Evolutionary conservation across 2,888 invertebrate species (phyloP).

Genomic region (Portevinia maculata): DNA sequence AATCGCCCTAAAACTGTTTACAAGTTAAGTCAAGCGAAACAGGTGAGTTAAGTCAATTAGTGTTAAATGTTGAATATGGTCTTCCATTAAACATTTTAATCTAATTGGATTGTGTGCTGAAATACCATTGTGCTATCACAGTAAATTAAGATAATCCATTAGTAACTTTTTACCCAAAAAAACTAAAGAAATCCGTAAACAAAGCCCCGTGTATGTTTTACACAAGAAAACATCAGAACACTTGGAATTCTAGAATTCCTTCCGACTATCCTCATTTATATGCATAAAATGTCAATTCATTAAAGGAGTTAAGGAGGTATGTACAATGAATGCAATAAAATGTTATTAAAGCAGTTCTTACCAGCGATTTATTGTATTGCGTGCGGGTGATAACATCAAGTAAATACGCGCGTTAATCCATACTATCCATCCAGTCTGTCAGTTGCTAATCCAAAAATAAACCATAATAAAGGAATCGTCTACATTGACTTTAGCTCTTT

Average conservation of each 20-base stretch:
- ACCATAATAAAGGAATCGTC: slow-evolving; percentile 28
- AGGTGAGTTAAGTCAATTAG: background rate
- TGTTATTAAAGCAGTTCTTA: slow-evolving; percentile 44
- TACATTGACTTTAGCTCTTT: slow-evolving; percentile 20
- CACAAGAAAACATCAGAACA: background rate
- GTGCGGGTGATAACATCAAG: slow-evolving; percentile 43
- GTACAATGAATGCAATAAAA: slow-evolving; percentile 26
- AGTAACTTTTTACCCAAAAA: background rate
- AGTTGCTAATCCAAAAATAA: slow-evolving; percentile 57
- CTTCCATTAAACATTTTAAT: too few relatives aligned
- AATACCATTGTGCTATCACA: background rate
- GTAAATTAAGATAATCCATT: background rate
- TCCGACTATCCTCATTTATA: slow-evolving; percentile 4
- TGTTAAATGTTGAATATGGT: background rate
- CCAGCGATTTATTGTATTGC: slow-evolving; percentile 32
- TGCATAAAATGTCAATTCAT: slow-evolving; percentile 18
- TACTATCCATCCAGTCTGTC: slow-evolving; percentile 42
- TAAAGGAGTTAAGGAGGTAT: too few relatives aligned
- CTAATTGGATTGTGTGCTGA: background rate
- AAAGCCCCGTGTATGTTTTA: background rate
- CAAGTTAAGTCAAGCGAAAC: background rate
- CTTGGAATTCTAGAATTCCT: background rate
- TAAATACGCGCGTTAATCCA: slow-evolving; percentile 48
- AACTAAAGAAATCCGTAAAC: background rate
- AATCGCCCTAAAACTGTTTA: background rate